Evolutionary conservation across 2,797 vertebrate species (phyloP), one percentile per base, ranked within the genome.

Genomic region (Tangara arthus): DNA sequence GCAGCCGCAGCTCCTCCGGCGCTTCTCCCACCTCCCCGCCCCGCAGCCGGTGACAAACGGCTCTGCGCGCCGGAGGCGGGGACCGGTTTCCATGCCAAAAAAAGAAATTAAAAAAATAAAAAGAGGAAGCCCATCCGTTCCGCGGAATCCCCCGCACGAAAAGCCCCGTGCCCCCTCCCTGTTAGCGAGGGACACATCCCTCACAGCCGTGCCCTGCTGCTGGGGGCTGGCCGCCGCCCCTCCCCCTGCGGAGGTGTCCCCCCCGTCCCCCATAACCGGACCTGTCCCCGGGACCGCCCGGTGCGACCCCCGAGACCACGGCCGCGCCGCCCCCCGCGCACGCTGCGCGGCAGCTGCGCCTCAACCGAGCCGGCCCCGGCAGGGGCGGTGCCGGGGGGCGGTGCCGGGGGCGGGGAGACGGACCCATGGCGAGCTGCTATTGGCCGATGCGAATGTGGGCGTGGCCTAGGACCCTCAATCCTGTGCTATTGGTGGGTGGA

Each of bases 401-500:
- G 85, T 7, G 34, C 32, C 24, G 2, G 18, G 8, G 50, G 70
- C 4, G 18, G 32, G 8, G 44, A 4, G 2, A 9, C 7, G 8
- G 12, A 20, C 0, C 4, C 18, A 13, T 1, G 8, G 0, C 7
- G 35, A 7, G 7, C 12, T n/a, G 0, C 18, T 30, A 95, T 91
- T 96, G 84, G 95, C 3, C 2, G 0, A 17, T 0, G 1, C 0
- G 3, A 1, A 0, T 0, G 6, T 0, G 14, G 90, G 95, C 46
- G 77, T 0, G 81, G 47, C 61, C 12, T 6, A 1, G 0, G 3
- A 2, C 6, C 5, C 4, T 32, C 2, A 0, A 12, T 55, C 21
- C 26, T 42, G 21, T 44, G 26, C 44, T 37, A 97, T 41, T 93
- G 96, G 96, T 12, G 79, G 1, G 3, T 4, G 20, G 19, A 16